Conservation (phyloP, 35 echinoderm and acorn worm species). For the Lytechinus variegatus region DNA sequence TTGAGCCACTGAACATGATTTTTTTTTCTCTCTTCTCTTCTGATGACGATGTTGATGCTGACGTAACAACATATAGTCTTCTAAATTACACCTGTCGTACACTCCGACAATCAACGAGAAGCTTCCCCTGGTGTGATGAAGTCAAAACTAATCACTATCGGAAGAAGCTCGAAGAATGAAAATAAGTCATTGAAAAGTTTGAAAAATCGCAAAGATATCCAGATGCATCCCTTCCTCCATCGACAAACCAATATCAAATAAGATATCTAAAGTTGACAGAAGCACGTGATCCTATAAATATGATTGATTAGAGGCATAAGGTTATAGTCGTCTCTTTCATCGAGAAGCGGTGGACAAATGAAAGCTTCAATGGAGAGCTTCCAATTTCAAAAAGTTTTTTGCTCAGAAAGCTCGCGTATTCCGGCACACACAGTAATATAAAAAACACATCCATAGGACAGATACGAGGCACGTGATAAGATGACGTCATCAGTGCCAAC, state of each 20-base stretch:
- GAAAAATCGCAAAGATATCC: too few species aligned
- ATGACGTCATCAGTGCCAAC: background rate
- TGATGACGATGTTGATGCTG: background rate
- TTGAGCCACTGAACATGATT: background rate
- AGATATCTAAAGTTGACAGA: too few species aligned
- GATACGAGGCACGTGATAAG: background rate
- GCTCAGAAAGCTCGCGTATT: background rate
- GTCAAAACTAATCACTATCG: background rate
- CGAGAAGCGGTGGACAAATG: too few species aligned
- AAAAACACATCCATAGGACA: background rate
- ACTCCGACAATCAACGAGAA: background rate
- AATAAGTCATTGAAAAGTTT: too few species aligned
- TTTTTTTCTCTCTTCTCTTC: background rate
- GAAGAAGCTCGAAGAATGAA: background rate
- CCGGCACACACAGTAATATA: background rate
- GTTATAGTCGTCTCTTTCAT: background rate
- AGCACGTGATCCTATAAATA: too few species aligned
- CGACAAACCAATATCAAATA: too few species aligned
- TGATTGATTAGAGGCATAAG: background rate
- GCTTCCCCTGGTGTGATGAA: background rate
- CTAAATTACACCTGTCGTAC: background rate
- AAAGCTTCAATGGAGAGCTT: too few species aligned
- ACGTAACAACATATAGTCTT: background rate
- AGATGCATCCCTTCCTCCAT: too few species aligned
- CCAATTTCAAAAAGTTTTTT: background rate